Conservation (phyloP, 2,888 invertebrate species). For the Orthonychiurus folsomi region DNA sequence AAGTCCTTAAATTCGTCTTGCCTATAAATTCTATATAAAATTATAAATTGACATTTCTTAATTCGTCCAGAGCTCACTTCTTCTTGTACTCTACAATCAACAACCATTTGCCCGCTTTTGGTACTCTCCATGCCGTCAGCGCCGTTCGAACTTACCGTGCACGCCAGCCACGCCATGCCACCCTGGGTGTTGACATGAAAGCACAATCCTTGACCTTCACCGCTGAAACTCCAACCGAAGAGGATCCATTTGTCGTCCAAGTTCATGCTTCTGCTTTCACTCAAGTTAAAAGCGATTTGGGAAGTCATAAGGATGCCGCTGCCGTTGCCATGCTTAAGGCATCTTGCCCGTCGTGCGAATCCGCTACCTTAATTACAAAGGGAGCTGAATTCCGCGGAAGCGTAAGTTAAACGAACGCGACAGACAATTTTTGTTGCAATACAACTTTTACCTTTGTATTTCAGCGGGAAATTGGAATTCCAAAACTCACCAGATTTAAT, state of each 20-base stretch:
- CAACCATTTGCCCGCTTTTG: constrained; percentile 38
- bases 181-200: constrained; percentile 33
- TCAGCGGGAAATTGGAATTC: constrained; percentile 35
- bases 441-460: background rate
- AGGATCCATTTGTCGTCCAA: constrained; percentile 32
- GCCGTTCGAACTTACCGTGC: constrained; percentile 32
- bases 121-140: constrained; percentile 30
- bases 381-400: constrained; percentile 34
- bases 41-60: background rate
- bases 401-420: constrained; percentile 9
- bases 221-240: constrained; percentile 32
- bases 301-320: constrained; percentile 28
- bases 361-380: constrained; percentile 31
- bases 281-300: constrained; percentile 24
- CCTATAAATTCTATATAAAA: background rate
- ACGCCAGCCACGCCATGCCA: constrained; percentile 35
- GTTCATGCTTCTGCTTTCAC: constrained; percentile 35
- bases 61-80: constrained; percentile 22
- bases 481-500: constrained; percentile 30
- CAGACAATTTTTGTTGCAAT: no score
- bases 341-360: constrained; percentile 34
- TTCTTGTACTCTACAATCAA: constrained; percentile 28
- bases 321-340: constrained; percentile 30
- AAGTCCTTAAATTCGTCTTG: no score
- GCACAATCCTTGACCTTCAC: constrained; percentile 32